Evolutionary conservation across 2,888 invertebrate species (phyloP), one percentile per base, ranked within the genome.

Genomic region (Conops quadrifasciatus): DNA sequence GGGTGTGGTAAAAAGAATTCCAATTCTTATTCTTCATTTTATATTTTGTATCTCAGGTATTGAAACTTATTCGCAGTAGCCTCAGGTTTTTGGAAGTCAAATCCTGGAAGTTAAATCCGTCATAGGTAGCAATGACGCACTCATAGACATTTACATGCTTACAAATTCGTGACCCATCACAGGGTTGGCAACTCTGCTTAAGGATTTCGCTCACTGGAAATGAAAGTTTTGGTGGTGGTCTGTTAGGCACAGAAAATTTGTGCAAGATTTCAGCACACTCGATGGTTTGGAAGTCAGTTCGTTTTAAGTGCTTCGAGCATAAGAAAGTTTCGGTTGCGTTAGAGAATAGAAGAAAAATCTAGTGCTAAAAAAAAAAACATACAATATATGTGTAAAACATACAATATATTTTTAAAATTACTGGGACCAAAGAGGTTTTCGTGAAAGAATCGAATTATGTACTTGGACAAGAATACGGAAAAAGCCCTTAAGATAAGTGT

Each of bases 231-330:
- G 72, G 62, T 66, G 53, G 53, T 66, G 47, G 21, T 64, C 51
- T 30, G 63, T 47, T 59, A 43, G 36, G 36, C 63, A 45, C 24
- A 67, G 56, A 66, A 67, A 67, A 63, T 70, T 75, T 67, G 69
- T 73, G 73, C 71, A 59, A 63, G 73, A 64, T 75, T 75, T 73
- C 68, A 45, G 67, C 30, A 45, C 53, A 58, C 66, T 53, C 67
- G 49, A 21, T 28, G 4, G 26, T 67, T 67, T 59, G 19, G 28
- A 11, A 30, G 62, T 73, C 72, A 75, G 74, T 75, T 71, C 56
- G 67, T 71, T 67, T 53, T 69, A 72, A 69, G 68, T 66, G 69
- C 67, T 75, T 71, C 59, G 72, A 71, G 73, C 63, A 71, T 71
- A 36, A 28, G 64, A 68, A 64, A 59, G 11, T 43, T 19, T 19